Base-by-base conservation (phyloP, 2,113 vertebrate species). In the Phalacrocorax aristotelis region DNA sequence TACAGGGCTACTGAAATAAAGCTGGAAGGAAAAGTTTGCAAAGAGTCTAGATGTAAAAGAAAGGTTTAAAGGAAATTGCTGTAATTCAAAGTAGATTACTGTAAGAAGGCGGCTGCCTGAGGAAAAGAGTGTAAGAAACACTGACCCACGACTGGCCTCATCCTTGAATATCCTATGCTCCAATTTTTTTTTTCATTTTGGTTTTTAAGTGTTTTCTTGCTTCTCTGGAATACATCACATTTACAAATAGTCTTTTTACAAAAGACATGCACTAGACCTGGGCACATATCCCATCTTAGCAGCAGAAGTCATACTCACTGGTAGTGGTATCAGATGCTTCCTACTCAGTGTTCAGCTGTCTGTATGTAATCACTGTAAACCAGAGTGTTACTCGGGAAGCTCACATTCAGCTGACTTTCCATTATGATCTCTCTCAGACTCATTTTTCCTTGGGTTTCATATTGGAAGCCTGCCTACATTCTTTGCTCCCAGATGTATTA, bases 91-190 rank as follows among this genome's bases (percentile, higher is more conserved):
- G 6, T 19, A 68, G 1, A 5, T 29, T 44, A 44, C 22, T 22
- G 7, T 40, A 40, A 92, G 38, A 83, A 34, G 6, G 70, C 79
- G 57, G 7, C 40, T 89, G 5, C 13, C 32, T 55, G 54, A 90
- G 22, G 16, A 72, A 62, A 4, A 44, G 10, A 64, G 3, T 34
- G 2, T 55, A 51, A 64, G 58, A 84, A 89, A 74, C 13, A 32
- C 11, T 8, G 10, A 55, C 23, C 12, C 46, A 55, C 32, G n/a
- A 38, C 10, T 2, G 3, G 10, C 0, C 0, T 66, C 4, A 70
- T 54, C 20, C 16, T 76, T 87, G 10, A 44, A 25, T 55, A 77
- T 42, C 7, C 2, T 75, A 7, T 58, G 8, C 5, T 65, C 58
- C n/a, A 51, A 30, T 34, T 16, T 20, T 36, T 4, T 4, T 69